Evolutionary conservation across 2,113 vertebrate genomes (phyloP).

Genomic region (Amphilophus citrinellus): DNA sequence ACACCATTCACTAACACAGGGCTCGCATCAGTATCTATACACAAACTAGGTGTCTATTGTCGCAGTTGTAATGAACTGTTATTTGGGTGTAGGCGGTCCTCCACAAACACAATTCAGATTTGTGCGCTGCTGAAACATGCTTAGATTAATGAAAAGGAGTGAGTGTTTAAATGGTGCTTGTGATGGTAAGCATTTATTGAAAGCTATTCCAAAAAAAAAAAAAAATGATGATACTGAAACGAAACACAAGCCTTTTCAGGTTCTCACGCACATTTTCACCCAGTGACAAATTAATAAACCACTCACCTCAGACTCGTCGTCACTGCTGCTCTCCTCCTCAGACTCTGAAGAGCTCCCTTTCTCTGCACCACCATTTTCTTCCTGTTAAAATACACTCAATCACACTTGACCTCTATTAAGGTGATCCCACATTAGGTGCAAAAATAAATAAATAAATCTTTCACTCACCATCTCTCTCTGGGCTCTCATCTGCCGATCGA

Average conservation of each 20-base stretch:
- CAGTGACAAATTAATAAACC: not conserved
- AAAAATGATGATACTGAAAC: not conserved
- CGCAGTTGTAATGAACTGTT: not conserved
- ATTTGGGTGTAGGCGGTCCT: not conserved
- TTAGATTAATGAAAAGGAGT: not conserved
- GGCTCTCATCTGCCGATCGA: constrained; percentile 83
- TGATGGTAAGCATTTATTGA: not conserved
- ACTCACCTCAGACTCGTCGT: constrained; percentile 79
- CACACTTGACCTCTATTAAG: not conserved
- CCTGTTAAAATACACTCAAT: constrained; percentile 59
- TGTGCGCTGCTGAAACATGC: not conserved
- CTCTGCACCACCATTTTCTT: constrained; percentile 74
- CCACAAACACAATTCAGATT: not conserved
- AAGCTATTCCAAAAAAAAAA: not conserved
- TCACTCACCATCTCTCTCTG: constrained; percentile 80
- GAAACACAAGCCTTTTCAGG: not conserved
- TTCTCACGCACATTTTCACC: not conserved
- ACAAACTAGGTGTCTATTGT: not conserved
- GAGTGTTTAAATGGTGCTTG: not conserved
- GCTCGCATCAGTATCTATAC: not conserved
- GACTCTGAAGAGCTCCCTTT: constrained; percentile 71
- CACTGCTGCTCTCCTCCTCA: constrained; percentile 84
- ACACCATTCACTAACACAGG: not conserved
- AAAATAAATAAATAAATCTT: not conserved
- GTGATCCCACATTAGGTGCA: not conserved